Base-by-base conservation (phyloP, 2,113 vertebrate species). In the Synodontis membranacea region DNA sequence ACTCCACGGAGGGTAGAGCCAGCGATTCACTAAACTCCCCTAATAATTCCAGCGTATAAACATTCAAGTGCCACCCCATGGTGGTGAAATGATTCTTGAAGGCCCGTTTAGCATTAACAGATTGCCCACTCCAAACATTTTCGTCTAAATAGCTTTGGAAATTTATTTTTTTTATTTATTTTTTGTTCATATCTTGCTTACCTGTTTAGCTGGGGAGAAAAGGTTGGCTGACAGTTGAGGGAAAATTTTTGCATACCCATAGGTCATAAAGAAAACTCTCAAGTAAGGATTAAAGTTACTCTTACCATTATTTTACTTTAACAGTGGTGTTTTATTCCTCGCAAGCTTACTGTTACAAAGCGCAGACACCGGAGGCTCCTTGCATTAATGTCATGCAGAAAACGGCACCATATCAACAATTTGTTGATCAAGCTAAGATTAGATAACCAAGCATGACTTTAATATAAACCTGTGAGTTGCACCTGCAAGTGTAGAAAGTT, bases 51-150 rank as follows among this genome's bases (percentile, higher is more conserved):
- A 83, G 66, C 46, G 66, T 46, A 78, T 86, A 48, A 89, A 91
- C 89, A 46, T 75, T 74, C 80, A 81, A 83, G 89, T 83, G 82
- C 87, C 89, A 87, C 34, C 87, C 87, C 80, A 39, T 87, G 58
- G 66, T n/a, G n/a, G n/a, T n/a, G n/a, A 88, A 90, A 84, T 78
- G 28, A 91, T 89, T 89, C 85, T 88, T 84, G 88, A 62, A 87
- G 91, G 91, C 91, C 83, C 79, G 88, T 89, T 87, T 66, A 87
- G 84, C 86, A 78, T 84, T 76, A 86, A 70, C 66, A 88, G 87
- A 87, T 81, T 64, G 64, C 54, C 76, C 64, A 84, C 1, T 15
- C 44, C 48, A 11, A 75, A n/a, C 25, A 75, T 46, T 31, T n/a
- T n/a, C n/a, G n/a, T n/a, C n/a, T n/a, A n/a, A n/a, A n/a, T n/a